Evolutionary conservation across 2,113 vertebrate species (phyloP), one percentile per base, ranked within the genome.

Genomic region (Serinus canaria): DNA sequence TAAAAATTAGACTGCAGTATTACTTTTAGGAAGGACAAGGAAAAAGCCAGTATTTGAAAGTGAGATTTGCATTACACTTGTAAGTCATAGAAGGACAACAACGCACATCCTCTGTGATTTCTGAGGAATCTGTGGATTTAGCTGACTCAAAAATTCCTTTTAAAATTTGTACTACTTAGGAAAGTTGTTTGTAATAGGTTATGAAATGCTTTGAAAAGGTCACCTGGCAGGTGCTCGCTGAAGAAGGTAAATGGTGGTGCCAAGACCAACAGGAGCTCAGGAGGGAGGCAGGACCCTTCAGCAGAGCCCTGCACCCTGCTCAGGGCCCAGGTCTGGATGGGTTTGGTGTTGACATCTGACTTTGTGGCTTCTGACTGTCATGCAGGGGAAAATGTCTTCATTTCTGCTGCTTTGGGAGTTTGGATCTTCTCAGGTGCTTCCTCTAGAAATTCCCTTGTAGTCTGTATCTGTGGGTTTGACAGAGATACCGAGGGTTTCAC

Each of bases 341-440:
- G 14, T 13, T 64, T 78, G 23, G 7, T 28, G 52, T 35, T 43
- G 19, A 46, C 7, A 31, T 9, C 15, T 49, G 49, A 5, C 10
- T 75, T 66, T 83, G 30, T 81, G 46, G 6, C 31, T 75, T 73
- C 37, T 39, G 3, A 25, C 16, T 78, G 1, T 37, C 33, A 11
- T 0, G 0, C 7, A 22, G 35, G 23, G 39, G 28, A 59, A 53
- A 1, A 4, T 10, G 13, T 78, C 33, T 60, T 66, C 6, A 4
- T 56, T 89, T 60, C 23, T 82, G 50, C 18, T 75, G 2, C 25
- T 10, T 55, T 22, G 22, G 8, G 7, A 1, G 4, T 83, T 66
- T 62, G 46, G 33, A 33, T 59, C 25, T 43, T 75, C 43, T 77
- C 17, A 22, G 10, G 4, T 41, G 19, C 31, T 74, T 86, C 22